A percentile compares a stretch with the other conserved stretches of the same genome.
phyloP scores from a whole-genome alignment of 1,140 invertebrate species.

The Apocrypta bakeri region DNA sequence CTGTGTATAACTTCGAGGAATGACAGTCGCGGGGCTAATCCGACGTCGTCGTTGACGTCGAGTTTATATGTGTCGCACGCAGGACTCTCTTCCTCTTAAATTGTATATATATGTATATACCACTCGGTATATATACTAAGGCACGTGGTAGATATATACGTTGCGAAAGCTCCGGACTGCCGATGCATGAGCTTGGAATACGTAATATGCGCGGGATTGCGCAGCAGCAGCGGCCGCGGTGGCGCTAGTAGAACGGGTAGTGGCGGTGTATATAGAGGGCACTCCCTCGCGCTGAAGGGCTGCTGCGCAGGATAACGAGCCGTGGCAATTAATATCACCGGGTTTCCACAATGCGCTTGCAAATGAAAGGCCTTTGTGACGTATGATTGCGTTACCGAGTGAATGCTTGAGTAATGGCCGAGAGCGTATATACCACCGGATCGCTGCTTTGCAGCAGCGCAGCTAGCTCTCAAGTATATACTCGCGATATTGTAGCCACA shows the following conservation, averaged over 20 bases:
- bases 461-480: not conserved
- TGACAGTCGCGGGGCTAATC: constrained; percentile 40
- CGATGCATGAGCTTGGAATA: constrained; percentile 67
- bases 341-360: constrained; percentile 75
- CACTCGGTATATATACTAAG: not conserved
- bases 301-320: constrained; percentile 69
- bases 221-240: not conserved
- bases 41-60: constrained; percentile 54
- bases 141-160: constrained; percentile 47
- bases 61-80: constrained; percentile 66
- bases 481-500: not conserved
- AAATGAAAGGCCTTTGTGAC: constrained; percentile 76
- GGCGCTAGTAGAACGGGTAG: constrained; percentile 14
- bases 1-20: not conserved
- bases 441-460: too few relatives aligned
- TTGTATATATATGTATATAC: not conserved
- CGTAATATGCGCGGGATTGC: constrained; percentile 63
- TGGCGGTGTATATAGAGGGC: constrained; percentile 42
- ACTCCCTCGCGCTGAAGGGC: constrained; percentile 40
- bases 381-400: constrained; percentile 75
- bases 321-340: constrained; percentile 74
- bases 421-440: constrained; percentile 51
- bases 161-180: constrained; percentile 39
- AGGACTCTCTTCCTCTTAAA: constrained; percentile 51
- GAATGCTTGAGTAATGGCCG: constrained; percentile 75